These are phyloP conservation scores for Paraescarpia echinospica DNA, from an alignment of 1,140 invertebrate species.

Conservation along the genomic window DNA sequence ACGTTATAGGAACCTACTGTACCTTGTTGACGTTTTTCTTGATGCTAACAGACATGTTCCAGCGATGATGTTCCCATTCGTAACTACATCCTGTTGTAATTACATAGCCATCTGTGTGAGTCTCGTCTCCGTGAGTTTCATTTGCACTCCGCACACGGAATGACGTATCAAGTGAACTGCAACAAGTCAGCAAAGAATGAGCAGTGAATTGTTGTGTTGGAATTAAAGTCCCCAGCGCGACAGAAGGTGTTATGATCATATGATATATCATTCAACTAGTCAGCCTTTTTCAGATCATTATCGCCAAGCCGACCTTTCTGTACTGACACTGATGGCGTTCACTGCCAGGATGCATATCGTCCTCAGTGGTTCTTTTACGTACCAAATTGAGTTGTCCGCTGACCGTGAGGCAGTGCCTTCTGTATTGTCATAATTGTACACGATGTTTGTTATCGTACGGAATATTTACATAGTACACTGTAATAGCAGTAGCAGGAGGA, in stretches of 20 bases:
- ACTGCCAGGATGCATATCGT: too few relatives aligned
- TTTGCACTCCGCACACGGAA: neutral
- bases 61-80: neutral
- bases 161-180: neutral
- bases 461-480: neutral
- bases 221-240: neutral
- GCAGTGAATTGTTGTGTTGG: neutral
- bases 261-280: too few relatives aligned
- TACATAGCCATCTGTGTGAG: neutral
- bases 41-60: neutral
- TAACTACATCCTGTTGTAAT: neutral
- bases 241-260: neutral
- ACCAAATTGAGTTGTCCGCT: too few relatives aligned
- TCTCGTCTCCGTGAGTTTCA: neutral
- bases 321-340: neutral
- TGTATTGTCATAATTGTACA: too few relatives aligned
- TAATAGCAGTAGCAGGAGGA: too few relatives aligned
- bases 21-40: neutral
- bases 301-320: neutral
- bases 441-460: too few relatives aligned
- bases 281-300: too few relatives aligned
- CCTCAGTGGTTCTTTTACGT: too few relatives aligned
- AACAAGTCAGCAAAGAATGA: neutral
- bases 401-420: too few relatives aligned
- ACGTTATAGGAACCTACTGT: neutral